Evolutionary conservation across 2,888 invertebrate genomes (phyloP).

Genomic region (Agrotis segetum): DNA sequence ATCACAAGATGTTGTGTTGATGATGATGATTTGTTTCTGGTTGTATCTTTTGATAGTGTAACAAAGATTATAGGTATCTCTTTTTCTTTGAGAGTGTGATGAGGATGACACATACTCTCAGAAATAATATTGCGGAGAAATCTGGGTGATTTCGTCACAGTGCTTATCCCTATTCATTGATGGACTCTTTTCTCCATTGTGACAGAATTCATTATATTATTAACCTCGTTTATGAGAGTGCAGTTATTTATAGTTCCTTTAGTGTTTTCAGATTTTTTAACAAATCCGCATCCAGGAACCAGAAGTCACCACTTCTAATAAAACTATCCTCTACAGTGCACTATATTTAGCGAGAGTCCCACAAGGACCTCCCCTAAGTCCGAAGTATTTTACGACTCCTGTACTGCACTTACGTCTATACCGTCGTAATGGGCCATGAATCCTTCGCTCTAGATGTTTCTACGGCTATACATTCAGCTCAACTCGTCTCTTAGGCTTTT

Average conservation of each 20-base stretch:
- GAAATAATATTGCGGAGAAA: too few relatives aligned
- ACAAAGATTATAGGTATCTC: too few relatives aligned
- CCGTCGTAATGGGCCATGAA: constrained; percentile 43
- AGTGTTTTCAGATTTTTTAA: neutral
- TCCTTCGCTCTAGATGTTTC: constrained; percentile 13
- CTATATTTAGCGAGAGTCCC: constrained; percentile 6
- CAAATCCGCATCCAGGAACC: neutral
- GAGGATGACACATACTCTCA: too few relatives aligned
- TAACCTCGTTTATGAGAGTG: neutral
- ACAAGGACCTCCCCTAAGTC: constrained; percentile 29
- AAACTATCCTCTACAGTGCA: constrained; percentile 29
- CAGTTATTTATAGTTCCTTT: neutral
- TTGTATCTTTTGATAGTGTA: too few relatives aligned
- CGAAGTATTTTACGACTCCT: constrained; percentile 43
- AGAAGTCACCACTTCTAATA: constrained; percentile 14
- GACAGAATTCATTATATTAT: neutral
- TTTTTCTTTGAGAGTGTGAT: too few relatives aligned
- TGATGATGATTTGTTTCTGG: neutral
- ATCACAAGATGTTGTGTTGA: neutral
- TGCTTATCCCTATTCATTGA: neutral
- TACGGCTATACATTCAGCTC: constrained; percentile 10
- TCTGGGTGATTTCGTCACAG: too few relatives aligned
- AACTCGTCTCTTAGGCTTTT: constrained; percentile 28
- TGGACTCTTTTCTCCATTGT: too few relatives aligned
- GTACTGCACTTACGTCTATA: constrained; percentile 30